A percentile compares a stretch with the other conserved stretches of the same genome.
phyloP scores from a whole-genome alignment of 1,140 invertebrate species.

The Drosophila bocki region DNA sequence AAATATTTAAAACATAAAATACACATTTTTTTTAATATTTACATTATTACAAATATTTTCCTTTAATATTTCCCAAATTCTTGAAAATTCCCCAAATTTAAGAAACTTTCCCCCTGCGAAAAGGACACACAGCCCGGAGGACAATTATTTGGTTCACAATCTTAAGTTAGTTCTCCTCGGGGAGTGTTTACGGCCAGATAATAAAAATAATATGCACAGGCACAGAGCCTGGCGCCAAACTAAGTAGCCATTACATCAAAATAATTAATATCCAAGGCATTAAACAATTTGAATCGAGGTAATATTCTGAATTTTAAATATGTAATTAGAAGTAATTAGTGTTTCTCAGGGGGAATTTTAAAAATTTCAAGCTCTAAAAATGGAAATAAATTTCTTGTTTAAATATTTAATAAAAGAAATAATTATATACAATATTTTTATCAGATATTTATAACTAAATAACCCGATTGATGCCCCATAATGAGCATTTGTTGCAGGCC shows the following conservation, averaged over 20 bases:
- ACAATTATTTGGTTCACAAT: constrained; percentile 22
- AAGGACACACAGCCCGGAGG: neutral
- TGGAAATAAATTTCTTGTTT: no score
- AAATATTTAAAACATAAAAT: no score
- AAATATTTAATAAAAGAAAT: no score
- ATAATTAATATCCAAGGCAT: constrained; percentile 25
- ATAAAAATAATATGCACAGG: constrained; percentile 19
- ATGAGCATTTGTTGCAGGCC: constrained; percentile 56
- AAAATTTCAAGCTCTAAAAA: constrained; percentile 3
- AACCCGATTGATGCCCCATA: constrained; percentile 27
- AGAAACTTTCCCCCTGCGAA: neutral
- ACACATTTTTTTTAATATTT: no score
- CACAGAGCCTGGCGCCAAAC: neutral
- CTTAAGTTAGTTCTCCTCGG: constrained; percentile 21
- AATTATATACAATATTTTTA: no score
- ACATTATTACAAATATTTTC: no score
- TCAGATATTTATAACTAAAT: neutral
- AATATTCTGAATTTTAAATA: constrained; percentile 13
- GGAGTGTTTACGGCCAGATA: constrained; percentile 31
- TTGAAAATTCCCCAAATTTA: neutral
- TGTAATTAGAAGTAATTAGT: neutral
- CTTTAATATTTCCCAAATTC: neutral
- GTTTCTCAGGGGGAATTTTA: neutral
- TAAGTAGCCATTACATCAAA: neutral
- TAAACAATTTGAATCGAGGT: constrained; percentile 7